phyloP scores from a whole-genome alignment of 2,113 vertebrate genomes.

The Shinisaurus crocodilurus region DNA sequence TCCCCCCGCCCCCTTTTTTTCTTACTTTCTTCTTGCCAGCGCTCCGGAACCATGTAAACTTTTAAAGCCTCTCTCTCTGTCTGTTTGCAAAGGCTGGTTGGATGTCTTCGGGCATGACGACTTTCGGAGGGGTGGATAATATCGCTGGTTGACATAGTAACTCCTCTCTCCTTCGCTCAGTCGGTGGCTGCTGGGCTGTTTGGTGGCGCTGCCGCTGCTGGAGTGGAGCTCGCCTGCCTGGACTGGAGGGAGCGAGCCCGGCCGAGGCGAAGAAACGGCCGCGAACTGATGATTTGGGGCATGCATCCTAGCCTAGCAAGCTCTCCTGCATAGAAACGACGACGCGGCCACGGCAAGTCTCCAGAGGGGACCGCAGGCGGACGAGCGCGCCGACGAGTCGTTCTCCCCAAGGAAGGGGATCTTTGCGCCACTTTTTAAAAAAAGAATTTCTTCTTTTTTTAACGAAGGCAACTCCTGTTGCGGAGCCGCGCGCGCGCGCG shows the following conservation, averaged over 20 bases:
- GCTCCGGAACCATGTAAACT: background rate
- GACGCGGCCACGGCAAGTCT: background rate
- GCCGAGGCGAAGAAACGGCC: background rate
- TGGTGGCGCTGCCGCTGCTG: background rate
- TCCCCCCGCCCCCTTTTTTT: too few species aligned
- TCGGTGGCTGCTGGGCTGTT: background rate
- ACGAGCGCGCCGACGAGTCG: background rate
- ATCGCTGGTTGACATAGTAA: constrained; percentile 26
- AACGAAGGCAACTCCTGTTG: background rate
- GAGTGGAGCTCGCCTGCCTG: background rate
- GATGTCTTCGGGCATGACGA: constrained; percentile 10
- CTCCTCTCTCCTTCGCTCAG: background rate
- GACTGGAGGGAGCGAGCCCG: background rate
- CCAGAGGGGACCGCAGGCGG: background rate
- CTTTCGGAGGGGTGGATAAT: background rate
- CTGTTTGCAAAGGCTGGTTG: background rate
- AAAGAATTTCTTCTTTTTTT: background rate
- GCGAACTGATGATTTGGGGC: background rate
- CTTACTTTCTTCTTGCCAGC: background rate
- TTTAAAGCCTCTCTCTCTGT: background rate
- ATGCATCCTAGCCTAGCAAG: background rate
- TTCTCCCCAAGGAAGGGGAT: background rate
- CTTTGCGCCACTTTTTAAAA: background rate
- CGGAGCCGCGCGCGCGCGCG: background rate
- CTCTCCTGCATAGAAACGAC: background rate